Conservation (phyloP, 2,797 vertebrate genomes). For the Hemibagrus guttatus region DNA sequence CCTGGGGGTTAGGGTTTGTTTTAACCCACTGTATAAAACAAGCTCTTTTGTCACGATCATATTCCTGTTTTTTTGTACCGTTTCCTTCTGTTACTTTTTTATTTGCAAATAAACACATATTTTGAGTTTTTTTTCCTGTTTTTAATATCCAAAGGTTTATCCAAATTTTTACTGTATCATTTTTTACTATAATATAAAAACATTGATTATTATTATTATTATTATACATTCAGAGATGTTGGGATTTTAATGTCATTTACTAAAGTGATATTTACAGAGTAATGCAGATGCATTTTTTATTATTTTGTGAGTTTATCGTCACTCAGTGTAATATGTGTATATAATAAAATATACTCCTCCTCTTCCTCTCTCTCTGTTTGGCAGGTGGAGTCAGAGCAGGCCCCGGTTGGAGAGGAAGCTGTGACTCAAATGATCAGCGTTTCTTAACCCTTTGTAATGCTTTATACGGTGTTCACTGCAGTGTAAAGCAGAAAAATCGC, state of each 20-base stretch:
- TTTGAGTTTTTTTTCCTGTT: conserved; percentile 2
- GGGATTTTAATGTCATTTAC: neutral
- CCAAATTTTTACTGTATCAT: too few species aligned
- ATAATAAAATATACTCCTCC: neutral
- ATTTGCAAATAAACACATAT: conserved; percentile 25
- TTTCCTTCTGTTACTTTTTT: neutral
- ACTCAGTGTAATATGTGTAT: too few species aligned
- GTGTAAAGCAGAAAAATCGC: neutral
- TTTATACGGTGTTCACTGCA: neutral
- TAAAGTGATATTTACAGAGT: neutral
- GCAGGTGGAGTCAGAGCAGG: conserved; percentile 77
- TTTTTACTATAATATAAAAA: neutral
- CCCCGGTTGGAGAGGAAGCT: conserved; percentile 84
- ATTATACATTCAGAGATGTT: neutral
- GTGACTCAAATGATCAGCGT: conserved; percentile 94
- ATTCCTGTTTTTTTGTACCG: conserved; percentile 23
- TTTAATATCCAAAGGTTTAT: neutral
- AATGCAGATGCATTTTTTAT: neutral
- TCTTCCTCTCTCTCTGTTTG: conserved; percentile 24
- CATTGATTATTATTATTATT: neutral
- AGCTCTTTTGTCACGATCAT: neutral
- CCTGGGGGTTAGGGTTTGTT: too few species aligned
- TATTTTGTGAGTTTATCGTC: neutral
- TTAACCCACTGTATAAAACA: neutral
- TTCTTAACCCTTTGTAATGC: conserved; percentile 71